Conservation (phyloP, 2,113 vertebrate genomes). For the Solenodon paradoxus region DNA sequence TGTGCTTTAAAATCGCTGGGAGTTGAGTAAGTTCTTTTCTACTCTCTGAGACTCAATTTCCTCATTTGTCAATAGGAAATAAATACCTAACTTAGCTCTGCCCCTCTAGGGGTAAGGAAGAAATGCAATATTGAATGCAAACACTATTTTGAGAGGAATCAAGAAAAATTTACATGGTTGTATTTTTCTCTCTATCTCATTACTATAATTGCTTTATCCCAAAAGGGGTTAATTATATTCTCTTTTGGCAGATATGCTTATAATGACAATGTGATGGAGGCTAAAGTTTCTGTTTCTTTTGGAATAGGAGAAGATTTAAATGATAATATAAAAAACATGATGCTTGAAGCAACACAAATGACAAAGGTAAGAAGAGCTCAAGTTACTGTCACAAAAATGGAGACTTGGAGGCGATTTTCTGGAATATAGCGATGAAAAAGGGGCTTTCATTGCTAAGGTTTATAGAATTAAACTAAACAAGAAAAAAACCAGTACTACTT, state of each 20-base stretch:
- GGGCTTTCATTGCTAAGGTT: background rate
- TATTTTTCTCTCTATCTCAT: background rate
- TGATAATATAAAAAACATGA: slow-evolving; percentile 64
- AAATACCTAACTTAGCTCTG: background rate
- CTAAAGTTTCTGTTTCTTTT: slow-evolving; percentile 79
- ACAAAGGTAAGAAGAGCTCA: slow-evolving; percentile 63
- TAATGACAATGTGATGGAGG: slow-evolving; percentile 70
- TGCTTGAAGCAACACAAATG: slow-evolving; percentile 69
- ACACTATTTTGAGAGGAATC: background rate
- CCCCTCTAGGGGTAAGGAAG: background rate
- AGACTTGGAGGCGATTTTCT: background rate
- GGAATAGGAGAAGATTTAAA: slow-evolving; percentile 74
- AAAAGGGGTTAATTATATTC: background rate
- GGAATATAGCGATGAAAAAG: background rate
- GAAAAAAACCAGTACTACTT: background rate
- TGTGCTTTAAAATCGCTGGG: background rate
- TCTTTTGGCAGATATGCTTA: slow-evolving; percentile 79
- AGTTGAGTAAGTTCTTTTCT: background rate
- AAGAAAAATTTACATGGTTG: background rate
- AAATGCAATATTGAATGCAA: background rate
- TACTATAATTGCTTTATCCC: background rate
- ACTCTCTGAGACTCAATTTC: background rate
- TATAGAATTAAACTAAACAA: background rate
- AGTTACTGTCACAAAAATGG: background rate
- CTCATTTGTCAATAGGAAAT: background rate